phyloP scores from a whole-genome alignment of 2,888 invertebrate species.

The Tipula lateralis region DNA sequence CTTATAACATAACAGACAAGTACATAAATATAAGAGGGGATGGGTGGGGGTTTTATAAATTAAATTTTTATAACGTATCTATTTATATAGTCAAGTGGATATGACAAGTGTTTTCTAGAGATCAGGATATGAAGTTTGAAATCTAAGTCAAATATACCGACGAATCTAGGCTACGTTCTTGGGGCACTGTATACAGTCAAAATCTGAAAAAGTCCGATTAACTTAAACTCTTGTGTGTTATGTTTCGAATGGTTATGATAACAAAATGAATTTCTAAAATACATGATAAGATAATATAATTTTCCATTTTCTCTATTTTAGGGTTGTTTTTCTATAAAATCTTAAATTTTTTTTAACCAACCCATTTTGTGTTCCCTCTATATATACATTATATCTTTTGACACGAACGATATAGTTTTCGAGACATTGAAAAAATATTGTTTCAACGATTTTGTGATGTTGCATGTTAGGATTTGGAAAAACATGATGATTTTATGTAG shows the following conservation, averaged over 20 bases:
- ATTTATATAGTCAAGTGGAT: too few relatives aligned
- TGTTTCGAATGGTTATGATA: not conserved
- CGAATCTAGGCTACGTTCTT: too few relatives aligned
- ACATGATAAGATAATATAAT: not conserved
- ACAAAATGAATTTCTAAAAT: not conserved
- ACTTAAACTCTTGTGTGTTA: not conserved
- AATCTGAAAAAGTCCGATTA: too few relatives aligned
- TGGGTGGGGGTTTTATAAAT: too few relatives aligned
- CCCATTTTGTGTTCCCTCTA: not conserved
- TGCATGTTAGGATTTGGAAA: not conserved
- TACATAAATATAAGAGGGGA: too few relatives aligned
- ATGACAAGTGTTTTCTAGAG: too few relatives aligned
- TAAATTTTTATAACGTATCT: too few relatives aligned
- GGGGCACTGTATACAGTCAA: too few relatives aligned
- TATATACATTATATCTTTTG: not conserved
- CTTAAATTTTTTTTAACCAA: not conserved
- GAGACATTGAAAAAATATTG: not conserved
- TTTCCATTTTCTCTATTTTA: not conserved
- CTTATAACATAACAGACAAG: too few relatives aligned
- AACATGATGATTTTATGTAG: not conserved
- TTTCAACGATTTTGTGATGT: not conserved
- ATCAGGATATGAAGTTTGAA: too few relatives aligned
- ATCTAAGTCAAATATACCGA: too few relatives aligned
- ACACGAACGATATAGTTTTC: not conserved
- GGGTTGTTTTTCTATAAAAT: not conserved